Evolutionary conservation across 2,797 vertebrate species (phyloP).

Genomic region (Sebastes trivittatus): DNA sequence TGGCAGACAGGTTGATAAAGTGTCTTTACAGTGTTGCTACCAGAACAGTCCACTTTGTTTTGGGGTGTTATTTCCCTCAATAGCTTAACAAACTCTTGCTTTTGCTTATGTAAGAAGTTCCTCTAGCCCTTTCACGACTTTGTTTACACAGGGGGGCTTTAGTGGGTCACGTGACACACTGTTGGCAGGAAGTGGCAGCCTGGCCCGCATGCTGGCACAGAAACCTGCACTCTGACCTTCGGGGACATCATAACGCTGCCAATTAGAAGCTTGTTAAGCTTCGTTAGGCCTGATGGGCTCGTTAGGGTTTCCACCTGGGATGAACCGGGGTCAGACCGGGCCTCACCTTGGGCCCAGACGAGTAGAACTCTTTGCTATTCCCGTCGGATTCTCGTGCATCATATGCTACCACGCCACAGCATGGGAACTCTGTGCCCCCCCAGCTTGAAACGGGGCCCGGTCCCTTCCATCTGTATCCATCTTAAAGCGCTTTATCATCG

Average conservation of each 20-base stretch:
- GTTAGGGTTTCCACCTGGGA: conserved; percentile 64
- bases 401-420: conserved; percentile 29
- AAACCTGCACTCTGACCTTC: conserved; percentile 62
- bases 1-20: neutral
- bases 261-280: conserved; percentile 73
- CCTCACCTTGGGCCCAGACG: conserved; percentile 44
- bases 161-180: conserved; percentile 30
- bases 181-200: conserved; percentile 53
- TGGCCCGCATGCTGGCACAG: conserved; percentile 36
- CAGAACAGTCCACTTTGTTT: neutral
- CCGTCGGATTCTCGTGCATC: conserved; percentile 36
- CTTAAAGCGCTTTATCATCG: conserved; percentile 51
- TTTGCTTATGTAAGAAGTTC: conserved; percentile 38
- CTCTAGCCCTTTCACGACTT: conserved; percentile 53
- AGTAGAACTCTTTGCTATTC: conserved; percentile 13
- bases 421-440: conserved; percentile 27
- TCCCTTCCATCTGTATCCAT: conserved; percentile 57
- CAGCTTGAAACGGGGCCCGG: conserved; percentile 7
- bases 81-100: conserved; percentile 6
- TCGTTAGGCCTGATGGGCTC: conserved; percentile 71
- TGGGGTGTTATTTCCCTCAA: neutral
- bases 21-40: neutral
- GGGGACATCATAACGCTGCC: conserved; percentile 54
- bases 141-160: conserved; percentile 38
- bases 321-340: conserved; percentile 40